Evolutionary conservation across 1,140 invertebrate genomes (phyloP), one percentile per base, ranked within the genome.

Genomic region (Drosophila malerkotliana): DNA sequence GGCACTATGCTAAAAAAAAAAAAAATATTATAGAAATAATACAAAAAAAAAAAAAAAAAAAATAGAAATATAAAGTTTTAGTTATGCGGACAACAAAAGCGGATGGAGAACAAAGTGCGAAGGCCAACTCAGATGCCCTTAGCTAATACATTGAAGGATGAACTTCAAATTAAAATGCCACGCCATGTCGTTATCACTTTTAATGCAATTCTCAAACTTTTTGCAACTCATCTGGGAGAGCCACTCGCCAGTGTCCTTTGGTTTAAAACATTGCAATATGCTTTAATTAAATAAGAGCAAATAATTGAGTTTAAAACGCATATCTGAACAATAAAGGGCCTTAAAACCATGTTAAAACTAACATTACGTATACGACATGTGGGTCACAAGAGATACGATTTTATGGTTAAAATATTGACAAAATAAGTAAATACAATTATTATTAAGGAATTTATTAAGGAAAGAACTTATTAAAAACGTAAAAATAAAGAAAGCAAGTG

Each of bases 1-100:
- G 61, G 45, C 21, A 67, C 59, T 62, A 34, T 44, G 41, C 12
- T 39, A 44, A 57, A 57, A 12, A 58, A 57, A 32, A 56, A 61
- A 64, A 41, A 55, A 24, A 52, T 47, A 63, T 44, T 3, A 21
- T 21, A 21, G 21, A 21, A 21, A 21, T 21, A 21, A 21, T 21
- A 21, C 21, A 21, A 21, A 21, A 21, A 21, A 21, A 71, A 80
- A 21, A 71, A 80, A 44, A 39, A 45, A 57, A 14, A n/a, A 9
- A 34, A 34, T 34, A 10, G 34, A n/a, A 37, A 37, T 15, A 18
- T 2, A 54, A 79, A 37, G 66, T 64, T 56, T 53, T n/a, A 34
- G 49, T 39, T 51, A 59, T 59, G 37, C 28, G 53, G 48, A 60
- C 26, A 37, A 37, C 32, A n/a, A 69, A 48, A 39, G 24, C 9